Percentiles rank a stretch among this genome's conserved stretches.
These are phyloP conservation scores for Hedychridium roseum DNA, from an alignment of 2,888 invertebrate species.

Conservation along the genomic window DNA sequence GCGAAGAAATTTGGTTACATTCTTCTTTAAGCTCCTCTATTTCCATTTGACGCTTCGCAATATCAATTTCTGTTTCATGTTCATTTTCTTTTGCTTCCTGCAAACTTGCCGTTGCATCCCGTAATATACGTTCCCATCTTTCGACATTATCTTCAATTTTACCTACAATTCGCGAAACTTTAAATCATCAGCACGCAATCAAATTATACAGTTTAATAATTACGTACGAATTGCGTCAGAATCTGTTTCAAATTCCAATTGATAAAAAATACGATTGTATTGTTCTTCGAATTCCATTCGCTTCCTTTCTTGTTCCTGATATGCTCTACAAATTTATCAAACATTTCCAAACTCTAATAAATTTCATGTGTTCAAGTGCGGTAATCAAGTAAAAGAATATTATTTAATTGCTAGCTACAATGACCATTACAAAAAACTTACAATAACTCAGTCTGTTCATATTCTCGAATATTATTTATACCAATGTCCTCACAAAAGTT, in stretches of 20 bases:
- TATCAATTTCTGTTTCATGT: slow-evolving; percentile 72
- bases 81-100: slow-evolving; percentile 75
- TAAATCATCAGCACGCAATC: neutral
- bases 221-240: slow-evolving; percentile 82
- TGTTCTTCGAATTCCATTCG: slow-evolving; percentile 93
- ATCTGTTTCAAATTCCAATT: slow-evolving; percentile 90
- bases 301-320: slow-evolving; percentile 89
- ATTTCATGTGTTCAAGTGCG: neutral
- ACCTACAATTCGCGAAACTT: slow-evolving; percentile 64
- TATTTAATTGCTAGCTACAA: neutral
- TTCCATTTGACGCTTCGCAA: no score
- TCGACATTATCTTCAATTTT: slow-evolving; percentile 89
- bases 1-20: no score
- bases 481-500: slow-evolving; percentile 90
- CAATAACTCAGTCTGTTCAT: slow-evolving; percentile 92
- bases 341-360: slow-evolving; percentile 5
- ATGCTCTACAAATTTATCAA: slow-evolving; percentile 68
- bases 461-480: slow-evolving; percentile 92
- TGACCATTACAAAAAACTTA: slow-evolving; percentile 26
- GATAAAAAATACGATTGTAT: slow-evolving; percentile 86
- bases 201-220: neutral
- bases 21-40: slow-evolving; percentile 78
- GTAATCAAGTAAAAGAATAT: no score
- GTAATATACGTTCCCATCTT: slow-evolving; percentile 86
- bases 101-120: slow-evolving; percentile 84